A percentile compares a stretch with the other conserved stretches of the same genome.
phyloP scores from a whole-genome alignment of 1,140 invertebrate genomes.

The Apis laboriosa region DNA sequence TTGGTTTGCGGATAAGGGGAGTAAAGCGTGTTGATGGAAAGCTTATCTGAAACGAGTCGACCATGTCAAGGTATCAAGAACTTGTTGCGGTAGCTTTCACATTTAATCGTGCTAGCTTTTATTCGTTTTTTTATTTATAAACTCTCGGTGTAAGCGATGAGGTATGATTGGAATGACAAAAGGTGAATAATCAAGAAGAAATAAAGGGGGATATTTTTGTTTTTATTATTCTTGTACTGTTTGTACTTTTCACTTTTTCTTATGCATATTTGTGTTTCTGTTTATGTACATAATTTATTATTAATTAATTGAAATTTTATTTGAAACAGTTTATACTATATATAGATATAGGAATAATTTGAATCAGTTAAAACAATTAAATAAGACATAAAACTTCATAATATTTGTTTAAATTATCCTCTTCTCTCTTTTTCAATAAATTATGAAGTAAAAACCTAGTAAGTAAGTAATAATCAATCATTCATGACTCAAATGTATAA shows the following conservation, averaged over 20 bases:
- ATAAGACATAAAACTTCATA: no score
- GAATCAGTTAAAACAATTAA: no score
- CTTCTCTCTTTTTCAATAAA: no score
- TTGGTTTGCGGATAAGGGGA: slow-evolving; percentile 1
- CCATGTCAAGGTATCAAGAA: slow-evolving; percentile 38
- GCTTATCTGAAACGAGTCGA: slow-evolving; percentile 27
- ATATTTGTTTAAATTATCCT: no score
- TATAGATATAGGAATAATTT: no score
- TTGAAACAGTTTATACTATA: no score
- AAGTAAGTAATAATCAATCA: background rate
- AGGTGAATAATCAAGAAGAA: background rate
- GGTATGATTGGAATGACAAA: background rate
- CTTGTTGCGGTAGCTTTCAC: slow-evolving; percentile 30
- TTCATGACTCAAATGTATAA: background rate
- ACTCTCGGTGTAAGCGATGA: background rate
- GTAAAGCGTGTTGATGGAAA: slow-evolving; percentile 3
- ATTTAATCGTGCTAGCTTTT: slow-evolving; percentile 1
- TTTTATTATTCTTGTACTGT: no score
- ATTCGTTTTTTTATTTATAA: slow-evolving; percentile 35
- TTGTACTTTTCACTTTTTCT: background rate
- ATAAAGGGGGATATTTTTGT: no score
- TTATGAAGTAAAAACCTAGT: background rate
- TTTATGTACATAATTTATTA: no score
- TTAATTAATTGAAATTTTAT: no score
- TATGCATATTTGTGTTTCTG: background rate